Conservation (phyloP, 2,113 vertebrate species). For the Scytalopus superciliaris region DNA sequence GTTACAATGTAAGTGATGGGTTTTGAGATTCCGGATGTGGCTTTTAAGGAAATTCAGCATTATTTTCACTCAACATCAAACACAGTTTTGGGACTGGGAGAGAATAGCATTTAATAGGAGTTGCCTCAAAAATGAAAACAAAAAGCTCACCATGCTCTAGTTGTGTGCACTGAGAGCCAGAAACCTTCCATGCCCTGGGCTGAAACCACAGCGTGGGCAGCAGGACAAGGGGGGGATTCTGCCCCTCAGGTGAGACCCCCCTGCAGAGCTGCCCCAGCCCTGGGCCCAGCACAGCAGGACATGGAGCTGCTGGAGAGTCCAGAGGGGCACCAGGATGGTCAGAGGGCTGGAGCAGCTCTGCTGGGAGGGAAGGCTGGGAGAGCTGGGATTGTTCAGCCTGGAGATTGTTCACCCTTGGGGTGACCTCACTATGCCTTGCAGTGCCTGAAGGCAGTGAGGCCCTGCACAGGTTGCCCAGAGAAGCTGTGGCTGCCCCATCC, state of each 20-base stretch:
- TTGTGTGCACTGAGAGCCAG: accelerated
- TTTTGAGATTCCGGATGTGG: not conserved
- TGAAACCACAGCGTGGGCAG: not conserved
- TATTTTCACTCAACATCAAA: not conserved
- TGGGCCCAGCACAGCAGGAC: not conserved
- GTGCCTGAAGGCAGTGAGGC: not conserved
- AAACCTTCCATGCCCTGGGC: not conserved
- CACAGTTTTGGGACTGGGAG: not conserved
- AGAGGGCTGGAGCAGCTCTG: not conserved
- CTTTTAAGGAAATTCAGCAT: not conserved
- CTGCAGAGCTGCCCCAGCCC: not conserved
- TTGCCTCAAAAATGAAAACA: not conserved
- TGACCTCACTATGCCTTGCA: not conserved
- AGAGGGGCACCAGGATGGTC: not conserved
- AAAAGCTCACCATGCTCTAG: accelerated
- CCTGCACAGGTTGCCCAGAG: not conserved
- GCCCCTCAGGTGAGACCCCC: not conserved
- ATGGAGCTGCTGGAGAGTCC: not conserved
- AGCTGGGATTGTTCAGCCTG: not conserved
- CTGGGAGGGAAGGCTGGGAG: not conserved
- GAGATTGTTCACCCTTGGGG: not conserved
- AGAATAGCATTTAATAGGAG: not conserved
- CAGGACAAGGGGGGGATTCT: not conserved
- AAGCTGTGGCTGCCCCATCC: not conserved
- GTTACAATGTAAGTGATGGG: not conserved